These are phyloP conservation scores for Stenichneumon culpator DNA, from an alignment of 2,888 invertebrate genomes.

Conservation along the genomic window DNA sequence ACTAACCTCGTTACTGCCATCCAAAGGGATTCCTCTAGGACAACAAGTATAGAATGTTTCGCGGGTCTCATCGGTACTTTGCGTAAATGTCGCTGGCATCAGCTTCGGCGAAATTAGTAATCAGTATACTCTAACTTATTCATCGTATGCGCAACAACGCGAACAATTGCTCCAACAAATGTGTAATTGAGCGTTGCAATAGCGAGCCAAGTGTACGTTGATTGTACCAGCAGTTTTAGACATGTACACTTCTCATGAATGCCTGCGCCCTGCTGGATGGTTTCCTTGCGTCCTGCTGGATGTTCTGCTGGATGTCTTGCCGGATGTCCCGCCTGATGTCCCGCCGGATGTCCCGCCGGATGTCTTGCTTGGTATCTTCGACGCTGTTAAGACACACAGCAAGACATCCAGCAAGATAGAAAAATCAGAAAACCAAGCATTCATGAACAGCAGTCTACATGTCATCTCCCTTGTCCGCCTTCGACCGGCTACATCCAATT, in stretches of 20 bases:
- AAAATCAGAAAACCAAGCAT: too few species aligned
- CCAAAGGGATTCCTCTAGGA: slow-evolving; percentile 7
- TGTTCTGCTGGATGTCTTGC: too few species aligned
- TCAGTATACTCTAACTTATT: neutral
- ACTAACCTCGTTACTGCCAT: slow-evolving; percentile 34
- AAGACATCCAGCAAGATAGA: too few species aligned
- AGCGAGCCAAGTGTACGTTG: neutral
- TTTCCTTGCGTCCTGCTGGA: too few species aligned
- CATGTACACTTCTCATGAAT: too few species aligned
- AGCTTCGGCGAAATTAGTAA: neutral
- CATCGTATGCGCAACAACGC: neutral
- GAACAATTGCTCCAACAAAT: neutral
- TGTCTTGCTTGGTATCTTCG: too few species aligned
- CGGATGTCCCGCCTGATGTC: too few species aligned
- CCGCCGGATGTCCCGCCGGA: too few species aligned
- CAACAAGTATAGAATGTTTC: neutral
- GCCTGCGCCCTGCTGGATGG: too few species aligned
- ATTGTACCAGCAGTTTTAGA: neutral
- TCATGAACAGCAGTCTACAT: too few species aligned
- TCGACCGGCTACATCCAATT: neutral
- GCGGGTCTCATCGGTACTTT: neutral
- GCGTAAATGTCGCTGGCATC: neutral
- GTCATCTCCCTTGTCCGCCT: neutral
- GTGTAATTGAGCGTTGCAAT: neutral
- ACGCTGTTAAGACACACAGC: too few species aligned